phyloP scores from a whole-genome alignment of 2,888 invertebrate species.

The Neria commutata region DNA sequence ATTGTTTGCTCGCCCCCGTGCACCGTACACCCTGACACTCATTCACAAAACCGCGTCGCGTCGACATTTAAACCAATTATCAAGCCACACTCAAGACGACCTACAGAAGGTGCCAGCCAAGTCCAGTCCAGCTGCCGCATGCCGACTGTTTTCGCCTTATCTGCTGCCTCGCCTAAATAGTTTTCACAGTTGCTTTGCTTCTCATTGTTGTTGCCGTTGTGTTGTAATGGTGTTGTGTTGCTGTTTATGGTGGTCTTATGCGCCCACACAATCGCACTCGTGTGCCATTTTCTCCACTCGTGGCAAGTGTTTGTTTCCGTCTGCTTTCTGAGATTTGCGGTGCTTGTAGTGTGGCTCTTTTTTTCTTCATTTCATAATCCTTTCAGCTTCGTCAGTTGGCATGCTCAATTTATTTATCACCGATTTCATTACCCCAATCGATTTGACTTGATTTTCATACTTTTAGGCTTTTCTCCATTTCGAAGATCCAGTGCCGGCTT shows the following conservation, averaged over 20 bases:
- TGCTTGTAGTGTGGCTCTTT: background rate
- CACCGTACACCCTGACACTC: background rate
- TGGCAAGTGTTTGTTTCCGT: background rate
- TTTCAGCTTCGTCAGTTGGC: background rate
- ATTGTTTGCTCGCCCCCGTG: background rate
- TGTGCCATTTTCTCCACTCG: background rate
- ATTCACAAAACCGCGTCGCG: background rate
- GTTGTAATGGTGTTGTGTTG: no score
- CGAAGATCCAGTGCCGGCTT: no score
- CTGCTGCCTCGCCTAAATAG: no score
- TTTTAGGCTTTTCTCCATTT: no score
- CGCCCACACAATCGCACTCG: background rate
- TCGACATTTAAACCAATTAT: slow-evolving; percentile 2
- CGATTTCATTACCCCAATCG: background rate
- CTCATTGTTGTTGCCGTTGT: no score
- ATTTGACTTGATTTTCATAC: no score
- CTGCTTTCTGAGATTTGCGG: background rate
- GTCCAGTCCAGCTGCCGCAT: no score
- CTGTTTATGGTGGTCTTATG: background rate
- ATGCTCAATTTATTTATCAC: background rate
- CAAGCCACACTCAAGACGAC: background rate
- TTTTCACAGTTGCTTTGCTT: no score
- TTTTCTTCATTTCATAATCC: background rate
- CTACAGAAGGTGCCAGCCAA: no score
- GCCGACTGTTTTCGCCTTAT: no score